Percentiles rank a stretch among this genome's conserved stretches.
These are phyloP conservation scores for Venturia canescens DNA, from an alignment of 1,140 invertebrate genomes.

Conservation along the genomic window DNA sequence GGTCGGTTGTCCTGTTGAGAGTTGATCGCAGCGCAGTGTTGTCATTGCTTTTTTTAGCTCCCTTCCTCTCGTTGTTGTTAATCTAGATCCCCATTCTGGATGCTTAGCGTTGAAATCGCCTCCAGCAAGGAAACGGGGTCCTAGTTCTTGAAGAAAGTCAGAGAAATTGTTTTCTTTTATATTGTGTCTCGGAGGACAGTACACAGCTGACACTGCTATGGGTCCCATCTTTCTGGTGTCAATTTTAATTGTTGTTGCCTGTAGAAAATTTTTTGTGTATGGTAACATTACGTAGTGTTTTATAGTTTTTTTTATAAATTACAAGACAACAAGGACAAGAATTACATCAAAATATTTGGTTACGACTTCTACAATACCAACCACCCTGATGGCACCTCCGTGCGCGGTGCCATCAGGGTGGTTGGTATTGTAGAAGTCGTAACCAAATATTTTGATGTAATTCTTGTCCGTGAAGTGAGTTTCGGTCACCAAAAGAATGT, in stretches of 20 bases:
- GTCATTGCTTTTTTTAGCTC: constrained; percentile 48
- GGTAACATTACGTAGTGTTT: constrained; percentile 44
- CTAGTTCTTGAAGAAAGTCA: constrained; percentile 52
- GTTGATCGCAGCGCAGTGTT: constrained; percentile 26
- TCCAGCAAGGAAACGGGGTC: constrained; percentile 58
- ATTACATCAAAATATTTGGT: constrained; percentile 48
- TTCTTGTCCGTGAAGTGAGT: constrained; percentile 50
- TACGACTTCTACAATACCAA: constrained; percentile 51
- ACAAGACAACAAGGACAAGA: constrained; percentile 47
- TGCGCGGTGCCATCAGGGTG: constrained; percentile 55
- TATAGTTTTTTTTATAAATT: constrained; percentile 54
- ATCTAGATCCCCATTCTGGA: constrained; percentile 46
- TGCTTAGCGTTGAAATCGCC: constrained; percentile 65
- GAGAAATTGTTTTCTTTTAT: constrained; percentile 50
- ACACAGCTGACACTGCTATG: constrained; percentile 53
- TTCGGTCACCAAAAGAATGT: background rate
- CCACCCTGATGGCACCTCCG: constrained; percentile 55
- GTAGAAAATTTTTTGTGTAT: constrained; percentile 49
- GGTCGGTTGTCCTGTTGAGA: constrained; percentile 54
- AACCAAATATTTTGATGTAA: constrained; percentile 51
- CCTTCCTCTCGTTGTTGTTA: constrained; percentile 52
- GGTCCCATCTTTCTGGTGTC: constrained; percentile 34
- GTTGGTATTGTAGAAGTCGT: constrained; percentile 48
- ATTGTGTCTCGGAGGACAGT: constrained; percentile 54
- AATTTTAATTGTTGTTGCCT: constrained; percentile 54